Percentiles rank a stretch among this genome's conserved stretches.
Evolutionary conservation across 2,113 vertebrate species (phyloP).

Genomic region (Acrocephalus arundinaceus): DNA sequence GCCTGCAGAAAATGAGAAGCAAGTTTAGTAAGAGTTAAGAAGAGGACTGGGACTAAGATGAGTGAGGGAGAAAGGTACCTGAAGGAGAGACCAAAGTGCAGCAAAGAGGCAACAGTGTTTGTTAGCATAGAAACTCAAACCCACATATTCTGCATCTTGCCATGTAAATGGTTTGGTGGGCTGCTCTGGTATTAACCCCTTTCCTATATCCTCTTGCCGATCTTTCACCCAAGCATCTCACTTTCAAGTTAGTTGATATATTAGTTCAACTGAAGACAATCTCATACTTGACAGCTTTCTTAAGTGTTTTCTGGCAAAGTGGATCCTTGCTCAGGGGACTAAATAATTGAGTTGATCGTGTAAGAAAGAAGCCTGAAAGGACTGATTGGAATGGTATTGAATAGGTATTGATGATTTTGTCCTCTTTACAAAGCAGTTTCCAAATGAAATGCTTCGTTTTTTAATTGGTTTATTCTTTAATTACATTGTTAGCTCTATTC

Average conservation of each 20-base stretch:
- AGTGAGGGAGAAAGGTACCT: background rate
- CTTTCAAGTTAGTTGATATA: background rate
- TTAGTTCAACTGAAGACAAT: background rate
- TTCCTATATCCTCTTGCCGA: background rate
- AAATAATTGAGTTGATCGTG: background rate
- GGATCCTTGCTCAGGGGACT: background rate
- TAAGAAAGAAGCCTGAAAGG: background rate
- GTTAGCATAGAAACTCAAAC: background rate
- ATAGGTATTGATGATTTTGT: background rate
- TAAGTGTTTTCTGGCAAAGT: background rate
- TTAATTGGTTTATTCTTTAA: background rate
- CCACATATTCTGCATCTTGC: background rate
- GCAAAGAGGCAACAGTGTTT: background rate
- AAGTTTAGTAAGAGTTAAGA: background rate
- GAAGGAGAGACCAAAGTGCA: background rate
- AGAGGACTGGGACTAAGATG: background rate
- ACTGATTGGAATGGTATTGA: background rate
- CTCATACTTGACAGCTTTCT: background rate
- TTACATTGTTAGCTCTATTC: background rate
- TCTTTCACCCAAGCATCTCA: background rate
- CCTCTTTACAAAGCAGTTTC: background rate
- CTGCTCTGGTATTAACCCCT: background rate
- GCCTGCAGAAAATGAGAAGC: background rate
- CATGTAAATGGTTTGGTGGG: background rate
- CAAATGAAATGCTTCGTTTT: background rate